Conservation (phyloP, 2,797 vertebrate genomes). For the Poliocrania exsul region DNA sequence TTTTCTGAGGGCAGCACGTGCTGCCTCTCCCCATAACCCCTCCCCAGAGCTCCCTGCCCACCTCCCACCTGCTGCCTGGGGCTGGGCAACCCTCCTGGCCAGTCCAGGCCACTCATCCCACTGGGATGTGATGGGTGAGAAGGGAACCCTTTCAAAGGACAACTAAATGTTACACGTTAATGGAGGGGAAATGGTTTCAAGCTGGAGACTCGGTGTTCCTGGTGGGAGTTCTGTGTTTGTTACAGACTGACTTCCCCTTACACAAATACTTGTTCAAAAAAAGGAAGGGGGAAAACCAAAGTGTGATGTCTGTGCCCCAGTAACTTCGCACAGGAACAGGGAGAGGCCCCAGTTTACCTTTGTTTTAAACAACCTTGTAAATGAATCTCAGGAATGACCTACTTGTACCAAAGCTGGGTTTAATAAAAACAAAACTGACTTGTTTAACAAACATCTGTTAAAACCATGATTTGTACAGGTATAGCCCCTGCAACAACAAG, state of each 20-base stretch:
- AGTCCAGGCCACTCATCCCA: fast-evolving
- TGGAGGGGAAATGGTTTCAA: background rate
- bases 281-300: background rate
- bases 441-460: conserved; percentile 44
- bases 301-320: background rate
- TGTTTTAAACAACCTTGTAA: conserved; percentile 9
- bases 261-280: background rate
- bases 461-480: background rate
- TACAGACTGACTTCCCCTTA: background rate
- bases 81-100: background rate
- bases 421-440: conserved; percentile 60
- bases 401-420: conserved; percentile 46
- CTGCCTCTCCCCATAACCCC: background rate
- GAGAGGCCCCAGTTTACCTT: background rate
- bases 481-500: background rate
- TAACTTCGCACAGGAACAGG: background rate
- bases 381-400: conserved; percentile 28
- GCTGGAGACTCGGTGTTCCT: background rate
- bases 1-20: background rate
- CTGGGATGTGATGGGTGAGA: background rate
- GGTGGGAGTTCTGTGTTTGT: background rate
- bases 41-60: background rate
- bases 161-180: background rate
- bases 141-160: background rate
- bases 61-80: background rate